Percentiles rank a stretch among this genome's conserved stretches.
phyloP scores from a whole-genome alignment of 2,888 invertebrate genomes.

The Ochlodes sylvanus region DNA sequence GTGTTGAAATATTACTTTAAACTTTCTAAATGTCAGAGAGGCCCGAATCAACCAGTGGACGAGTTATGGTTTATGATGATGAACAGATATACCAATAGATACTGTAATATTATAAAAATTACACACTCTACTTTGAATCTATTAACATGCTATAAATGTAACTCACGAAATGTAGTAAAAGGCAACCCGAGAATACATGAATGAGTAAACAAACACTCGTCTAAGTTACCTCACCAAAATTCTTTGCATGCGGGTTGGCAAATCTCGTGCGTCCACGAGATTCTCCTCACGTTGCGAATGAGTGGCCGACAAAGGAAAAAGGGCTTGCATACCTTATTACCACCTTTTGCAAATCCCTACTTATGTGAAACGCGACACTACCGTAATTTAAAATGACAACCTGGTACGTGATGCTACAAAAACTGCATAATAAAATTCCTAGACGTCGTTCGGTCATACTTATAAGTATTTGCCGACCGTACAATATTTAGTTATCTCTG shows the following conservation, averaged over 20 bases:
- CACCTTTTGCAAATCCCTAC: conserved; percentile 81
- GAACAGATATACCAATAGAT: too few species aligned
- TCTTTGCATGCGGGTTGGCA: conserved; percentile 67
- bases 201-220: conserved; percentile 66
- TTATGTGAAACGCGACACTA: conserved; percentile 78
- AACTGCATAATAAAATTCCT: conserved; percentile 10
- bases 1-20: too few species aligned
- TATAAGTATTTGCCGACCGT: neutral
- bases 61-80: too few species aligned
- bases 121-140: conserved; percentile 49
- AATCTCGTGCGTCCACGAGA: conserved; percentile 67
- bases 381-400: conserved; percentile 72
- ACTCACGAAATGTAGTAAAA: conserved; percentile 49
- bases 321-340: conserved; percentile 84
- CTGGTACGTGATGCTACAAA: conserved; percentile 62
- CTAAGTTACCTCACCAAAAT: conserved; percentile 66
- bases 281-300: conserved; percentile 80
- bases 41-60: too few species aligned
- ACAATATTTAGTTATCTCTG: neutral
- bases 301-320: conserved; percentile 84
- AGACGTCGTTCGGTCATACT: neutral
- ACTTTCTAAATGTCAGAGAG: too few species aligned
- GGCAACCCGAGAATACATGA: conserved; percentile 57
- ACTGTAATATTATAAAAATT: conserved; percentile 40
- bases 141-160: conserved; percentile 54